Evolutionary conservation across 2,113 vertebrate genomes (phyloP).

Genomic region (Hymenochirus boettgeri): DNA sequence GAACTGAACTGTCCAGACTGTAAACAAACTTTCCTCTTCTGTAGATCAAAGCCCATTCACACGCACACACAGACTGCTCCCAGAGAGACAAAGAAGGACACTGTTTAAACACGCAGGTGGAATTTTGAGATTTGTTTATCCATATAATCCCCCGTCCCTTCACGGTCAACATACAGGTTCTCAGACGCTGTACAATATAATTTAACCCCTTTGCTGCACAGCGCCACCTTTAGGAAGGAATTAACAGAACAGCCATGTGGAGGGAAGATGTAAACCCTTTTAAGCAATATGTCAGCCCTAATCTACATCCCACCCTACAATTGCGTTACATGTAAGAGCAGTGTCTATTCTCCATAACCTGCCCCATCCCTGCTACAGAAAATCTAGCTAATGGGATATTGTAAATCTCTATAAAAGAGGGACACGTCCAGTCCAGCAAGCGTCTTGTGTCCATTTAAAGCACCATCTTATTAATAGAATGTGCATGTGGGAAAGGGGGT

Average conservation of each 20-base stretch:
- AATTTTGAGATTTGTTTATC: slow-evolving; percentile 28
- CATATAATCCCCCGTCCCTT: background rate
- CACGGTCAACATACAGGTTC: slow-evolving; percentile 13
- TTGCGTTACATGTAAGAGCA: background rate
- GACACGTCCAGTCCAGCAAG: background rate
- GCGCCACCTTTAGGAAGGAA: background rate
- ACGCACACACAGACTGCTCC: too few relatives aligned
- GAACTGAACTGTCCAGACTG: too few relatives aligned
- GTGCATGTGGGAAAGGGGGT: slow-evolving; percentile 16
- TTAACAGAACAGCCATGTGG: background rate
- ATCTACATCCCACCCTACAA: background rate
- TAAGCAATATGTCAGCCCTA: slow-evolving; percentile 7
- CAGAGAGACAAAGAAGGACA: background rate
- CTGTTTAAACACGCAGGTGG: background rate
- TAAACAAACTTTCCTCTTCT: too few relatives aligned
- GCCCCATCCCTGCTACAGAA: too few relatives aligned
- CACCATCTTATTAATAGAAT: slow-evolving; percentile 24
- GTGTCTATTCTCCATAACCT: background rate
- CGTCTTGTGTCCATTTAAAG: slow-evolving; percentile 23
- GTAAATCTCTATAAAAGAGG: slow-evolving; percentile 5
- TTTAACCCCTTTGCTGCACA: slow-evolving; percentile 23
- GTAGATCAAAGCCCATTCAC: too few relatives aligned
- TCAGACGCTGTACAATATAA: slow-evolving; percentile 33
- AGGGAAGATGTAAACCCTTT: slow-evolving; percentile 16
- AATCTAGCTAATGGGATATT: too few relatives aligned